Percentiles rank a stretch among this genome's conserved stretches.
These are phyloP conservation scores for Apamea sordens DNA, from an alignment of 2,888 invertebrate species.

Conservation along the genomic window DNA sequence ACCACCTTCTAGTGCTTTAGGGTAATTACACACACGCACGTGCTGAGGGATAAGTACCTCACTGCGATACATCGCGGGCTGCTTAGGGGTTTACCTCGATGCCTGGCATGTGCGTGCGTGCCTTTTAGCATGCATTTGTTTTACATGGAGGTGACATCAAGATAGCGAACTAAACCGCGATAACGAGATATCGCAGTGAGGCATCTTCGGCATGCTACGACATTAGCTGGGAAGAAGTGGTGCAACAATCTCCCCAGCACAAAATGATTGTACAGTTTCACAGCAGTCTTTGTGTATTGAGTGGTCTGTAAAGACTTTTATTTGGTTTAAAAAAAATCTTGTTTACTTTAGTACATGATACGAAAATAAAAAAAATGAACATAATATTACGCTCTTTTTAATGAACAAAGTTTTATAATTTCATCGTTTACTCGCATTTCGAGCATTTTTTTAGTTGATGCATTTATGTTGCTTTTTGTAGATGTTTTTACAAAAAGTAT, in stretches of 20 bases:
- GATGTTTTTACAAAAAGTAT: background rate
- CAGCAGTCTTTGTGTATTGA: background rate
- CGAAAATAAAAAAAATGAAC: conserved; percentile 1
- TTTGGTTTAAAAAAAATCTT: background rate
- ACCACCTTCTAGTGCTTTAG: background rate
- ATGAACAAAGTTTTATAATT: background rate
- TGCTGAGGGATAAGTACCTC: background rate
- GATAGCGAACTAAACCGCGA: too few relatives aligned
- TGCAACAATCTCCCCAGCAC: background rate
- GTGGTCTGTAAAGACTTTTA: too few relatives aligned
- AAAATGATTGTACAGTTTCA: background rate
- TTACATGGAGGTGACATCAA: background rate
- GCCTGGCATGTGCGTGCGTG: background rate
- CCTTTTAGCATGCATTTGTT: background rate
- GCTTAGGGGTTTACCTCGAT: background rate
- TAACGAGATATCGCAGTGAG: too few relatives aligned
- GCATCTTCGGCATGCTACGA: background rate
- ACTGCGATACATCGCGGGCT: background rate
- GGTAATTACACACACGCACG: background rate
- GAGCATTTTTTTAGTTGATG: background rate
- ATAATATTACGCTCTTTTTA: background rate
- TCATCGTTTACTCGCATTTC: background rate
- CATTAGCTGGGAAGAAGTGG: background rate
- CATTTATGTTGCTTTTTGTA: background rate
- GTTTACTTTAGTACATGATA: background rate